Percentiles rank a stretch among this genome's conserved stretches.
These are phyloP conservation scores for Columba livia DNA, from an alignment of 2,113 vertebrate species.

Conservation along the genomic window DNA sequence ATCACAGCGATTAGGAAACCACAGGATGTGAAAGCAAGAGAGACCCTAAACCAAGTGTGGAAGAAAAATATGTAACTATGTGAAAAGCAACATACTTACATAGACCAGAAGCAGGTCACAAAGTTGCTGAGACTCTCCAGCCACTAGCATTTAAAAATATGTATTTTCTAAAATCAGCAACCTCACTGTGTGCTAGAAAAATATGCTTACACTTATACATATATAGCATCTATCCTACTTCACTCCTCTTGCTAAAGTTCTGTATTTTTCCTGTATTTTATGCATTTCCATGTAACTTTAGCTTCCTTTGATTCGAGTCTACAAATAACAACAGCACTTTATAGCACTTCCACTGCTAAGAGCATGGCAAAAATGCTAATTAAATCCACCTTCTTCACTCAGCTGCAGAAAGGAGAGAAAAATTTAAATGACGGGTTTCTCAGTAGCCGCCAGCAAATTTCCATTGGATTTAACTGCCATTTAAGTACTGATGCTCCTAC, in stretches of 20 bases:
- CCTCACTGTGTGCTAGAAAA: neutral
- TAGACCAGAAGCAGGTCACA: neutral
- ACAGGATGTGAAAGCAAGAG: neutral
- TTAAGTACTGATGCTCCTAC: neutral
- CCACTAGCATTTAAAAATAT: neutral
- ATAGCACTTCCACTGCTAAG: neutral
- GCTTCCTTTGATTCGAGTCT: neutral
- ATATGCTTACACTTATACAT: neutral
- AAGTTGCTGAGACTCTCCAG: neutral
- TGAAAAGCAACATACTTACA: neutral
- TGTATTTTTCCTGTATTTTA: neutral
- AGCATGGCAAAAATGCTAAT: neutral
- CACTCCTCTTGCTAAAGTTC: neutral
- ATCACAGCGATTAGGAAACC: neutral
- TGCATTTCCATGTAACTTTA: neutral
- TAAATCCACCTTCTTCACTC: constrained; percentile 38
- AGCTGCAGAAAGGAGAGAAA: neutral
- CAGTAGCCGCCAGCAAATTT: constrained; percentile 24
- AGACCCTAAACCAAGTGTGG: neutral
- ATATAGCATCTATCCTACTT: neutral
- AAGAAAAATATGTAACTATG: neutral
- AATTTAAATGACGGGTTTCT: neutral
- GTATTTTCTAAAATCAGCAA: neutral
- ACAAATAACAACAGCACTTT: neutral
- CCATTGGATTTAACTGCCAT: neutral